phyloP scores from a whole-genome alignment of 1,140 invertebrate genomes.

The Drosophila melanica region DNA sequence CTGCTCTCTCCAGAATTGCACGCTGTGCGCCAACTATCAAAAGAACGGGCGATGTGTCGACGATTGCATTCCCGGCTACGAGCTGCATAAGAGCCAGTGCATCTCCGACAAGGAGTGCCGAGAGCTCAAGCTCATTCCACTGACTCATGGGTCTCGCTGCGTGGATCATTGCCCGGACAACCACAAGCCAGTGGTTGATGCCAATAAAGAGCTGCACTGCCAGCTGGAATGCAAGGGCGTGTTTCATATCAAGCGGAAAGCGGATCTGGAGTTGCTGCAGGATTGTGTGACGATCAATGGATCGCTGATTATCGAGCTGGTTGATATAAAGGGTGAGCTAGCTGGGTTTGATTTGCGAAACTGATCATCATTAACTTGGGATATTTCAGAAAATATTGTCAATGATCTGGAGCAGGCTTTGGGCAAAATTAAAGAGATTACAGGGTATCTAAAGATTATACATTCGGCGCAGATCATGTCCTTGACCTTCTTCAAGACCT shows the following conservation, averaged over 20 bases:
- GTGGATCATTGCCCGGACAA: conserved; percentile 61
- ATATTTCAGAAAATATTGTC: conserved; percentile 60
- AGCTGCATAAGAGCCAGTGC: conserved; percentile 57
- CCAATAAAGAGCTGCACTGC: conserved; percentile 42
- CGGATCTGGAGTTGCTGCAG: conserved; percentile 46
- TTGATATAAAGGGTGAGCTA: conserved; percentile 61
- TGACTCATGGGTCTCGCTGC: conserved; percentile 51
- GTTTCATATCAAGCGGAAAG: conserved; percentile 47
- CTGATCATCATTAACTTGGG: neutral
- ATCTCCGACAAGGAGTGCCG: conserved; percentile 55
- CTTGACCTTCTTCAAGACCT: conserved; percentile 89
- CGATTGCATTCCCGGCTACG: conserved; percentile 56
- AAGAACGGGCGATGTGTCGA: conserved; percentile 49
- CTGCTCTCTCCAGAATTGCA: conserved; percentile 55
- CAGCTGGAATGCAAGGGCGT: conserved; percentile 59
- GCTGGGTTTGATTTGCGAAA: neutral
- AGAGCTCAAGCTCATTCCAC: conserved; percentile 50
- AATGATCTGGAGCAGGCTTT: conserved; percentile 88
- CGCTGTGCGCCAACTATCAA: conserved; percentile 56
- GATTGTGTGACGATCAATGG: conserved; percentile 73
- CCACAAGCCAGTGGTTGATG: conserved; percentile 39
- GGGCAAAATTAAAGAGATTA: conserved; percentile 90
- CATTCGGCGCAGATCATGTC: conserved; percentile 91
- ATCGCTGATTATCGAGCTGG: conserved; percentile 69
- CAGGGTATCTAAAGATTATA: conserved; percentile 91